A percentile compares a stretch with the other conserved stretches of the same genome.
Conservation (phyloP, 2,888 invertebrate genomes). For the Cremastinae sp. region DNA sequence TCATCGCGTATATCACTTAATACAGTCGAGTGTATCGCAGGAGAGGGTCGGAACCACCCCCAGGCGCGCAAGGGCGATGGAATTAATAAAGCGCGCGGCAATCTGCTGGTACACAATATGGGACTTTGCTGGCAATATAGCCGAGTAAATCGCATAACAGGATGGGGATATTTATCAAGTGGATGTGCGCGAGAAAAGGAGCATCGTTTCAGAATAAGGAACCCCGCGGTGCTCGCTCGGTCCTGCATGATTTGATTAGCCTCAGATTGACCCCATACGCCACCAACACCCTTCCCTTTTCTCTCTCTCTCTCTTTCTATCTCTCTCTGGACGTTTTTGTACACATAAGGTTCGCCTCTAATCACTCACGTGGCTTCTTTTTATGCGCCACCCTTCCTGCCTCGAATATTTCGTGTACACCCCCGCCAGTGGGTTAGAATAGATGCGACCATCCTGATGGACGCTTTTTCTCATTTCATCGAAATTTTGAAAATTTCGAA, state of each 20-base stretch:
- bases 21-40: conserved; percentile 42
- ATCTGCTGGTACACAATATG: conserved; percentile 71
- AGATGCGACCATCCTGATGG: no score
- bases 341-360: conserved; percentile 46
- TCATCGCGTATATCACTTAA: not conserved
- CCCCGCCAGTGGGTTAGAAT: conserved; percentile 36
- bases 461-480: no score
- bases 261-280: conserved; percentile 79
- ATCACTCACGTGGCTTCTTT: conserved; percentile 71
- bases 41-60: conserved; percentile 57
- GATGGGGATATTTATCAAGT: conserved; percentile 62
- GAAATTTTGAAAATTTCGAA: no score
- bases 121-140: conserved; percentile 48
- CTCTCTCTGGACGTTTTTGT: conserved; percentile 55
- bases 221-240: conserved; percentile 67
- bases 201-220: conserved; percentile 65
- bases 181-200: conserved; percentile 61
- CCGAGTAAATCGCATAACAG: conserved; percentile 62
- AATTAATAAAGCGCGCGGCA: conserved; percentile 79
- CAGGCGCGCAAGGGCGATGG: conserved; percentile 68
- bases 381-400: conserved; percentile 60
- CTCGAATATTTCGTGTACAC: conserved; percentile 47
- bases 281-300: conserved; percentile 25
- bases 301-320: conserved; percentile 6
- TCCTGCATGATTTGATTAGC: conserved; percentile 80